Percentiles rank a stretch among this genome's conserved stretches.
phyloP scores from a whole-genome alignment of 2,888 invertebrate genomes.

The Acleris sparsana region DNA sequence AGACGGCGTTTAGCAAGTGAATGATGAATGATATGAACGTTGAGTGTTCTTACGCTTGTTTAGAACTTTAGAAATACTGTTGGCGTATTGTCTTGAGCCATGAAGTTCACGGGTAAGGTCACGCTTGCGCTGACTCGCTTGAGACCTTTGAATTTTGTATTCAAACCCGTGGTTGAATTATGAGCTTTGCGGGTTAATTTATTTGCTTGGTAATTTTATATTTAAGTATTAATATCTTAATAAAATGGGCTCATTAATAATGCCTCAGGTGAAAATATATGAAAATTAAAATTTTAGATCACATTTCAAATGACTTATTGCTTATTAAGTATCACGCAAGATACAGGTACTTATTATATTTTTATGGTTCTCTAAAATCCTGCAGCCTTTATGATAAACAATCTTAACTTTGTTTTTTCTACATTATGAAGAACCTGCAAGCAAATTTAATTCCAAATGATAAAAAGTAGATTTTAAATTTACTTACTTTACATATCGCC shows the following conservation, averaged over 20 bases:
- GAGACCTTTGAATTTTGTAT: constrained; percentile 30
- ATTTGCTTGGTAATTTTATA: constrained; percentile 39
- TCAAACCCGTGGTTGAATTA: constrained; percentile 24
- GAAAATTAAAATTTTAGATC: constrained; percentile 32
- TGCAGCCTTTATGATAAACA: no score
- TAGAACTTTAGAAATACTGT: constrained; percentile 42
- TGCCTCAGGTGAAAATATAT: constrained; percentile 15
- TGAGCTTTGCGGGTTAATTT: constrained; percentile 36
- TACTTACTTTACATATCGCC: not conserved
- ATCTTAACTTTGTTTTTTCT: no score
- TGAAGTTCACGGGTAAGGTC: constrained; percentile 56
- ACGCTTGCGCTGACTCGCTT: constrained; percentile 28
- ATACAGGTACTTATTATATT: not conserved
- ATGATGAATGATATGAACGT: constrained; percentile 66
- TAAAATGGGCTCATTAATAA: constrained; percentile 39
- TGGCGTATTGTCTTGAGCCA: constrained; percentile 54
- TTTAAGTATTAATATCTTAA: constrained; percentile 38
- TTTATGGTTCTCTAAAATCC: no score
- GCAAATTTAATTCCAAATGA: no score
- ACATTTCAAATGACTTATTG: constrained; percentile 30
- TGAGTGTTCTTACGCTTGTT: constrained; percentile 58
- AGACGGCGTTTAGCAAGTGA: constrained; percentile 43
- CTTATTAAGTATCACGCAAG: not conserved
- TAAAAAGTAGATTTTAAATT: not conserved
- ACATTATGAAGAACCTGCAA: no score